Evolutionary conservation across 2,888 invertebrate species (phyloP), one percentile per base, ranked within the genome.

Genomic region (Tipula confusa): DNA sequence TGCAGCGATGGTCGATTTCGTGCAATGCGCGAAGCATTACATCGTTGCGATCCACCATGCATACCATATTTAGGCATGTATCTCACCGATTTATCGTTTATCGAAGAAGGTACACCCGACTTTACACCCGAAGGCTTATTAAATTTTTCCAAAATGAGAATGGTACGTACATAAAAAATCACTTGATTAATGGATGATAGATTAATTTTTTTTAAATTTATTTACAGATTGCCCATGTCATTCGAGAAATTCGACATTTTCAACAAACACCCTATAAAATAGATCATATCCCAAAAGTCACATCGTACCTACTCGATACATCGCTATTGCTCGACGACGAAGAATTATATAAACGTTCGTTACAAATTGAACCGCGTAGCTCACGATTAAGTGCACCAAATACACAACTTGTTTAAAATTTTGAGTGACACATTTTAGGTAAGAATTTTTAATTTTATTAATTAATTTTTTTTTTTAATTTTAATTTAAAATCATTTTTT

Each of bases 61-160:
- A 96, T 96, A 85, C 96, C 96, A 0, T 96, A 96, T 88, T 89
- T 96, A 85, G 97, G 97, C 79, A 93, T 97, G 92, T 97, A 97
- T 88, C 90, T 97, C 29, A 96, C 97, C 6, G 97, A 97, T 89
- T 90, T 97, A 82, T 96, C 97, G 2, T 97, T 97, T 89, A 97
- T 97, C 84, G 97, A 97, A 89, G 97, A 97, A 90, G 97, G 97
- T 33, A 96, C 97, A 2, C 94, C 97, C 0, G 97, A 96, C 88
- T 95, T 95, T 88, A 96, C 97, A 0, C 95, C 96, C 1, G 96
- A 97, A 85, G 94, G 95, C 83, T 92, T 97, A 15, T 91, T 97
- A 80, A 97, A 97, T 88, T 97, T 97, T 89, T 96, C 97, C 5
- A 97, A 97, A 90, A 97, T 97, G 97, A 91, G 97, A 90, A 97